Evolutionary conservation across 1,140 invertebrate species (phyloP).

Genomic region (Saxidomus purpurata): DNA sequence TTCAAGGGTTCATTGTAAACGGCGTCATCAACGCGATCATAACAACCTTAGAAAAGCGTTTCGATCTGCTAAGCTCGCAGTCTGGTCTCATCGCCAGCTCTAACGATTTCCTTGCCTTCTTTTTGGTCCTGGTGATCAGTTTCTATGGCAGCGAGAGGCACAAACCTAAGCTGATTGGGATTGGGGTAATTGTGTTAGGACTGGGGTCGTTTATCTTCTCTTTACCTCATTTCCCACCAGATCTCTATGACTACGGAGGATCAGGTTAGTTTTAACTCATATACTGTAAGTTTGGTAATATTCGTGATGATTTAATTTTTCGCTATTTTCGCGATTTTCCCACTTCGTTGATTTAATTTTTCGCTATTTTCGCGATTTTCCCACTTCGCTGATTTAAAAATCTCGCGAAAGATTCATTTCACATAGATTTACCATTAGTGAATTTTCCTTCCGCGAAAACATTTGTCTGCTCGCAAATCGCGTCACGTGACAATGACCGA

Average conservation of each 20-base stretch:
- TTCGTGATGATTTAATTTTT: too few relatives aligned
- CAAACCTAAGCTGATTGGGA: slow-evolving; percentile 90
- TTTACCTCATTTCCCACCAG: slow-evolving; percentile 94
- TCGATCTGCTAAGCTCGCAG: slow-evolving; percentile 91
- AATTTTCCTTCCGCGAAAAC: too few relatives aligned
- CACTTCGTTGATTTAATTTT: too few relatives aligned
- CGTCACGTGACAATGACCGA: too few relatives aligned
- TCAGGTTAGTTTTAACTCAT: too few relatives aligned
- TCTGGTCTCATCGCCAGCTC: slow-evolving; percentile 92
- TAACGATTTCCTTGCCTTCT: slow-evolving; percentile 93
- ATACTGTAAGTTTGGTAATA: neutral
- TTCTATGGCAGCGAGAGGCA: slow-evolving; percentile 93
- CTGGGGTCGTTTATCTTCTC: slow-evolving; percentile 94
- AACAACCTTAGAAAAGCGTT: slow-evolving; percentile 94
- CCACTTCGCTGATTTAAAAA: too few relatives aligned
- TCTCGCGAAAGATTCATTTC: too few relatives aligned
- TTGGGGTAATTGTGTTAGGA: slow-evolving; percentile 93
- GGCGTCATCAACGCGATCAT: slow-evolving; percentile 95
- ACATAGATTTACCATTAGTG: too few relatives aligned
- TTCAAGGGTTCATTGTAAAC: slow-evolving; percentile 93
- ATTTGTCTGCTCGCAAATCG: too few relatives aligned
- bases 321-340: too few relatives aligned
- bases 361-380: too few relatives aligned
- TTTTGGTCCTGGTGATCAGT: slow-evolving; percentile 93
- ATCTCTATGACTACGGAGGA: slow-evolving; percentile 58